Conservation (phyloP, 2,888 invertebrate genomes). For the Salticus scenicus region DNA sequence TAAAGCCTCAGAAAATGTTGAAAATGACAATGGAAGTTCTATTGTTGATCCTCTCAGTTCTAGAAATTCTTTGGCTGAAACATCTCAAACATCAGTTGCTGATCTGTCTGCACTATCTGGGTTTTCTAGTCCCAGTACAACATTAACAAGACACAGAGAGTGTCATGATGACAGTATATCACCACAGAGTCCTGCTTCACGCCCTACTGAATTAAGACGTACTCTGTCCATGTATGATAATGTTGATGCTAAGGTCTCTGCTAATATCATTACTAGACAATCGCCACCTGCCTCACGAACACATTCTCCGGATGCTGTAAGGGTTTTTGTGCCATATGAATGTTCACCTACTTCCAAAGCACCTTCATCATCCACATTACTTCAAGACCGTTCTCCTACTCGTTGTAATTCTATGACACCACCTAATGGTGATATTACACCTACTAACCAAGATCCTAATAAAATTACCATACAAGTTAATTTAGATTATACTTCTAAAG, state of each 20-base stretch:
- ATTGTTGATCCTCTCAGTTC: constrained; percentile 79
- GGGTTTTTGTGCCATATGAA: constrained; percentile 86
- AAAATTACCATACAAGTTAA: constrained; percentile 83
- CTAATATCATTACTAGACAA: constrained; percentile 68
- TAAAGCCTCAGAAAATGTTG: constrained; percentile 80
- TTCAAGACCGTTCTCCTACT: constrained; percentile 55
- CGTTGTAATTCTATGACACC: constrained; percentile 63
- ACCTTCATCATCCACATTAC: constrained; percentile 57
- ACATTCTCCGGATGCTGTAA: constrained; percentile 85
- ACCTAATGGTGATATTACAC: constrained; percentile 68
- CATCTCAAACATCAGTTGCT: constrained; percentile 88
- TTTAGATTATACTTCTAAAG: constrained; percentile 48
- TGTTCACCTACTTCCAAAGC: constrained; percentile 59
- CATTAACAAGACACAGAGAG: constrained; percentile 71
- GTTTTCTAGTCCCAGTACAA: constrained; percentile 74
- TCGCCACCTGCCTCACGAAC: constrained; percentile 84
- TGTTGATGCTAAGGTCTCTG: constrained; percentile 69
- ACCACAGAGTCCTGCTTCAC: constrained; percentile 48
- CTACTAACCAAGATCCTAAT: constrained; percentile 79
- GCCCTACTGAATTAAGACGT: constrained; percentile 66
- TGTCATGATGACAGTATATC: constrained; percentile 56
- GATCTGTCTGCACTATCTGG: constrained; percentile 84
- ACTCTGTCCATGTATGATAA: constrained; percentile 72
- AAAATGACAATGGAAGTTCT: constrained; percentile 74
- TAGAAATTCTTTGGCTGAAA: constrained; percentile 86